Percentiles rank a stretch among this genome's conserved stretches.
Conservation (phyloP, 2,113 vertebrate species). For the Nothoprocta perdicaria region DNA sequence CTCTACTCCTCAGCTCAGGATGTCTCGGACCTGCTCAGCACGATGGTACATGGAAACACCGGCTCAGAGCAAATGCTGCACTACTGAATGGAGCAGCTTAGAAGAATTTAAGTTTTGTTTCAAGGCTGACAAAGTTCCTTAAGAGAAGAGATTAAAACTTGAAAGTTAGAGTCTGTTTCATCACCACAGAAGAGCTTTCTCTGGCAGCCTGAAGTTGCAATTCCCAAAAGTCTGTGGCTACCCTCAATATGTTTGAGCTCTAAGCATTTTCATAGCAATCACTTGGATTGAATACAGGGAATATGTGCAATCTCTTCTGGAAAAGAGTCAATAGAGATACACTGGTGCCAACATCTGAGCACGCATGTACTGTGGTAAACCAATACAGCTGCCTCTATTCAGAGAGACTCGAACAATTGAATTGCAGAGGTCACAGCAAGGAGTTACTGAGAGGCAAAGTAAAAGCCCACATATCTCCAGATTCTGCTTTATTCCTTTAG, state of each 20-base stretch:
- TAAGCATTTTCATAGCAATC: not conserved
- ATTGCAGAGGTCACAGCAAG: not conserved
- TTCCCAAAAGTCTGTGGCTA: not conserved
- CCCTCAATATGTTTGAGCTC: not conserved
- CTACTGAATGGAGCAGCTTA: not conserved
- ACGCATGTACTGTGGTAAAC: not conserved
- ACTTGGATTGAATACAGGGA: not conserved
- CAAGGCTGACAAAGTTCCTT: not conserved
- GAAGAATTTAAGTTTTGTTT: not conserved
- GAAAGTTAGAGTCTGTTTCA: not conserved
- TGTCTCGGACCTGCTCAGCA: rapidly evolving
- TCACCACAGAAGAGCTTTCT: not conserved
- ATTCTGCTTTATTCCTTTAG: not conserved
- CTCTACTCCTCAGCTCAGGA: not conserved
- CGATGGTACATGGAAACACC: not conserved
- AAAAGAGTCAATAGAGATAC: not conserved
- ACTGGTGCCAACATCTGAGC: not conserved
- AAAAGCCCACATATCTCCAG: not conserved
- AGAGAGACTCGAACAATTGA: not conserved
- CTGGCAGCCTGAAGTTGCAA: not conserved
- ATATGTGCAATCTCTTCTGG: not conserved
- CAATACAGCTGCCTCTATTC: not conserved
- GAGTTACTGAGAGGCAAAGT: not conserved
- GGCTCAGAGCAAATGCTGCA: not conserved
- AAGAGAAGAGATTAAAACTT: not conserved